Conservation (phyloP, 53 echinoderm and acorn worm genomes). For the Temnopleurus reevesii region DNA sequence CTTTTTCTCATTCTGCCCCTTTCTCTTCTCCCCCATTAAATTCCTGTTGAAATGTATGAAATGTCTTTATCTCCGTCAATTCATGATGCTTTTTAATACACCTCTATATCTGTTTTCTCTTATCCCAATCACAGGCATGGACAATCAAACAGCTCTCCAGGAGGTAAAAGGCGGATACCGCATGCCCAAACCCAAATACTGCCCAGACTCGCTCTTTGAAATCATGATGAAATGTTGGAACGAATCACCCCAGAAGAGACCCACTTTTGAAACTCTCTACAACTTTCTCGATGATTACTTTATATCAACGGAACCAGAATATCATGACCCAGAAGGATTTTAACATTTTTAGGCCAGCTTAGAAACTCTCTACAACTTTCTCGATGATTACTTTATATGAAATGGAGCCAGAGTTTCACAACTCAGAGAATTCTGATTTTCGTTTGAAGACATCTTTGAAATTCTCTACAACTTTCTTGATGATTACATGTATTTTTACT, state of each 20-base stretch:
- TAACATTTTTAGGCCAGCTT: too few relatives aligned
- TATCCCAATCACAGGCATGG: constrained; percentile 64
- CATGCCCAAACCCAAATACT: constrained; percentile 87
- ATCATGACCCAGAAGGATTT: constrained; percentile 90
- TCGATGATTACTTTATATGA: constrained; percentile 87
- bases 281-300: constrained; percentile 95
- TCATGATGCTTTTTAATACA: background rate
- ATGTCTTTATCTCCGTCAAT: too few relatives aligned
- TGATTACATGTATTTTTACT: constrained; percentile 90
- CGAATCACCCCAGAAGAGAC: constrained; percentile 69
- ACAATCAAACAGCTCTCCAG: constrained; percentile 79
- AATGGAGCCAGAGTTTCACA: constrained; percentile 85
- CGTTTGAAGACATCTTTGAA: too few relatives aligned
- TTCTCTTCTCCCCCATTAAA: background rate
- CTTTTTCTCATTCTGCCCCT: background rate
- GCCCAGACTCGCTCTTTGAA: constrained; percentile 88
- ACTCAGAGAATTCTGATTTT: constrained; percentile 92
- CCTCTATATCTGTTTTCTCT: background rate
- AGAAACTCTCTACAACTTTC: constrained; percentile 78
- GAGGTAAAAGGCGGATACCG: constrained; percentile 85
- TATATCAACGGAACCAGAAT: constrained; percentile 88
- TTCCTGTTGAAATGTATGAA: background rate
- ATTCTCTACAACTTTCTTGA: constrained; percentile 81
- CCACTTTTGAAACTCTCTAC: constrained; percentile 98
- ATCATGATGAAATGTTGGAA: constrained; percentile 89